Conservation (phyloP, 2,888 invertebrate genomes). For the Cephonodes hylas region DNA sequence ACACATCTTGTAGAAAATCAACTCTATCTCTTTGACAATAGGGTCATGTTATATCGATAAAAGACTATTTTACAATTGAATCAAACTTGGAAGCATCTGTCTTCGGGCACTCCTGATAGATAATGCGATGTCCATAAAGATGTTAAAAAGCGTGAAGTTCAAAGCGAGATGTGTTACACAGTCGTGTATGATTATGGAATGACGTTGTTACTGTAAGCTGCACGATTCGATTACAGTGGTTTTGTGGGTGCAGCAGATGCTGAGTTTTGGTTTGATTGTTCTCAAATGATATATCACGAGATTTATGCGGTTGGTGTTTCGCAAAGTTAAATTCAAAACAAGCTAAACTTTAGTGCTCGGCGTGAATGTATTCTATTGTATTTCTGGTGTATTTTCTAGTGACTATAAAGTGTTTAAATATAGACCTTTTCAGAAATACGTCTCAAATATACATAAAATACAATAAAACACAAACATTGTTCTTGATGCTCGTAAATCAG, state of each 20-base stretch:
- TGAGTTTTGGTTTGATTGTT: slow-evolving; percentile 6
- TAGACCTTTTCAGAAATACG: too few relatives aligned
- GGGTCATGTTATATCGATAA: not conserved
- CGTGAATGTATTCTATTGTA: too few relatives aligned
- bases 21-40: not conserved
- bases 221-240: slow-evolving; percentile 23
- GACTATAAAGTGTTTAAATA: too few relatives aligned
- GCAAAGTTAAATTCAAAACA: not conserved
- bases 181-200: slow-evolving; percentile 19
- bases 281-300: slow-evolving; percentile 4
- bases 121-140: slow-evolving; percentile 41
- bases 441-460: too few relatives aligned
- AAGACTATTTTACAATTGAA: slow-evolving; percentile 11
- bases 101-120: slow-evolving; percentile 35
- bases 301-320: slow-evolving; percentile 1
- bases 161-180: slow-evolving; percentile 39
- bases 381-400: too few relatives aligned
- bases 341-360: not conserved
- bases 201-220: slow-evolving; percentile 23
- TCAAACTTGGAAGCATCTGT: slow-evolving; percentile 13
- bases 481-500: not conserved
- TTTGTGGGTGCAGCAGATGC: slow-evolving; percentile 18
- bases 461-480: not conserved
- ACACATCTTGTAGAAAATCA: not conserved
- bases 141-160: slow-evolving; percentile 35